Base-by-base conservation (phyloP, 2,888 invertebrate genomes). In the Sphecodes monilicornis region DNA sequence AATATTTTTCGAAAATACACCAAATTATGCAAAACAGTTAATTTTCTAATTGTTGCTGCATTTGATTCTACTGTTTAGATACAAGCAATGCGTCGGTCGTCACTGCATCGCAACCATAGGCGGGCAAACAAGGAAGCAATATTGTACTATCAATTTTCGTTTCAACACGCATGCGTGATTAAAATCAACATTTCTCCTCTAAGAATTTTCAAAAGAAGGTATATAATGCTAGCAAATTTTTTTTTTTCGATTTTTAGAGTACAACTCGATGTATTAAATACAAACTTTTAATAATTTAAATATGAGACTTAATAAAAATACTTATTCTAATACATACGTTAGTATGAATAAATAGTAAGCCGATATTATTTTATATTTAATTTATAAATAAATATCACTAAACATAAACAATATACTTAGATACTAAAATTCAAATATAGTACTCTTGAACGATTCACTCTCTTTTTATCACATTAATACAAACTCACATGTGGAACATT, bases 121-220 rank as follows among this genome's bases (percentile, higher is more conserved):
- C 16, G 41, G 26, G 26, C 43, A 43, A 43, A 70, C 18, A 46
- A 70, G 43, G 26, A 70, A 32, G 26, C 43, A 70, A 10, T 41
- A 70, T 41, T 66, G 39, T 46, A 46, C 70, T 32, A 18, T 46
- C 29, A 70, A 77, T 69, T 80, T 80, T 76, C 64, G n/a, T 36
- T 57, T 69, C 32, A 26, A 71, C 32, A 70, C 83, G 82, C 82
- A 84, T 84, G 83, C 83, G 82, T 76, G 41, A 2, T 26, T 64
- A 26, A 32, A 32, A 32, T 32, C 29, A 64, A 41, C 32, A 54
- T 43, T 54, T 68, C 16, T 57, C 36, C 70, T 69, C 5, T 8
- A 1, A n/a, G 22, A 39, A 64, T 43, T 16, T 13, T 64, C 18
- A 66, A 66, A 29, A 60, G n/a, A 60, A 18, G 1, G 18, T 32